Percentiles rank a stretch among this genome's conserved stretches.
Conservation (phyloP, 2,113 vertebrate genomes). For the Pimephales promelas region DNA sequence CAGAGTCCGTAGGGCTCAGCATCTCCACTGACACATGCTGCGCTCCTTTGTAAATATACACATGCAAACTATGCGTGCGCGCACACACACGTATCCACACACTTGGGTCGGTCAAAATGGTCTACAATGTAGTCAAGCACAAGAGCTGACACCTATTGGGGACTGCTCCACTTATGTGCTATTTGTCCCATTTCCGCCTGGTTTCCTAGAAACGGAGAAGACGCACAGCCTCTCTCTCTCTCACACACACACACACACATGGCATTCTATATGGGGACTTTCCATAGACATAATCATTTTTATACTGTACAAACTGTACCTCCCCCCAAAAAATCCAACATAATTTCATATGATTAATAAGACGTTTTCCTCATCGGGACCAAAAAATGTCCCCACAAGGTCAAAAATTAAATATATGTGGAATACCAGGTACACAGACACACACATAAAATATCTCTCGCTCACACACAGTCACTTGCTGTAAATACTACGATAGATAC, state of each 20-base stretch:
- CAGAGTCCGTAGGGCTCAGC: slow-evolving; percentile 70
- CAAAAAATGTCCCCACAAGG: too few species aligned
- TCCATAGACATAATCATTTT: too few species aligned
- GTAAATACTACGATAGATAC: not conserved
- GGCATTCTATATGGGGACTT: too few species aligned
- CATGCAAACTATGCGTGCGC: slow-evolving; percentile 13
- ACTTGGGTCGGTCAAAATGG: slow-evolving; percentile 26
- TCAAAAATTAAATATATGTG: too few species aligned
- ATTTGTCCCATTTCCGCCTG: slow-evolving; percentile 71
- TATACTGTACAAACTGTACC: too few species aligned
- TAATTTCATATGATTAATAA: too few species aligned
- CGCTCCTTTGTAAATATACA: slow-evolving; percentile 47
- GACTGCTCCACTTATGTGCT: slow-evolving; percentile 74
- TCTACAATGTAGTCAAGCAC: slow-evolving; percentile 53
- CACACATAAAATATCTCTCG: too few species aligned
- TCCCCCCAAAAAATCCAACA: too few species aligned
- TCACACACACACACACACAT: too few species aligned
- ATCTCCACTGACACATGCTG: slow-evolving; percentile 59
- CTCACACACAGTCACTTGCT: too few species aligned
- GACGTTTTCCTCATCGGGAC: too few species aligned
- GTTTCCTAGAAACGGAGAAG: slow-evolving; percentile 61
- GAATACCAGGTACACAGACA: too few species aligned
- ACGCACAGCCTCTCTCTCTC: slow-evolving; percentile 3
- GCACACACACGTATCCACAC: slow-evolving; percentile 30
- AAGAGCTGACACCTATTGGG: slow-evolving; percentile 66